Percentiles rank a stretch among this genome's conserved stretches.
These are phyloP conservation scores for Bujurquina vittata DNA, from an alignment of 2,113 vertebrate species.

Conservation along the genomic window DNA sequence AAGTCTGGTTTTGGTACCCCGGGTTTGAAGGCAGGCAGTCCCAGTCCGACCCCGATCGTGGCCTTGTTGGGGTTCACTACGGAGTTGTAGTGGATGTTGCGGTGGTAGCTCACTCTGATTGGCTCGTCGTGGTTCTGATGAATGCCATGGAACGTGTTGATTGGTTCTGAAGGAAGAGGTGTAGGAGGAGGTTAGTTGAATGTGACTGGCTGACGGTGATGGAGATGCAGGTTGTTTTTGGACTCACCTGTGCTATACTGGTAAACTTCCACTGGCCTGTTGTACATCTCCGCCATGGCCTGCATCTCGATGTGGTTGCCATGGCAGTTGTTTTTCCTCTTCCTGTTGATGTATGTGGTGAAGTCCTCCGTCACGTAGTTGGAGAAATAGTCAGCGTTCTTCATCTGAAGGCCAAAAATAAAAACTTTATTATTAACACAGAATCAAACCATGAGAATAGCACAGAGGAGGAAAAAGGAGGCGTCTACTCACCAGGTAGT, in stretches of 20 bases:
- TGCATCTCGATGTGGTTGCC: conserved; percentile 99
- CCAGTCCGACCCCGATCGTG: conserved; percentile 94
- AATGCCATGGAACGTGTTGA: conserved; percentile 97
- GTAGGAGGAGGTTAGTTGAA: background rate
- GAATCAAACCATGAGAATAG: background rate
- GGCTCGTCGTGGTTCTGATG: conserved; percentile 96
- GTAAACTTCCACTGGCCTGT: conserved; percentile 94
- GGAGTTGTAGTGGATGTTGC: conserved; percentile 98
- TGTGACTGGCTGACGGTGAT: background rate
- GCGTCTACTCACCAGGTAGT: conserved; percentile 87
- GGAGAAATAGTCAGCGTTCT: conserved; percentile 95
- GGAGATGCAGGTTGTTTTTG: background rate
- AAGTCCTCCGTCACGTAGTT: conserved; percentile 97
- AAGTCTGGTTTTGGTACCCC: conserved; percentile 81
- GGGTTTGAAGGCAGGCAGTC: conserved; percentile 93
- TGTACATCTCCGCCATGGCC: conserved; percentile 98
- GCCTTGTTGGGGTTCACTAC: conserved; percentile 98
- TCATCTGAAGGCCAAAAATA: conserved; percentile 82
- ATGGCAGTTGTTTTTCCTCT: conserved; percentile 95
- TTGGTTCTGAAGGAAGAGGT: conserved; percentile 84
- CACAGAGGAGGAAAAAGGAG: rapidly evolving
- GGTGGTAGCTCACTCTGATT: conserved; percentile 96
- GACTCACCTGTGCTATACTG: conserved; percentile 89
- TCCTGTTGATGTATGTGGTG: conserved; percentile 95
- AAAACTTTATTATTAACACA: background rate